Percentiles rank a stretch among this genome's conserved stretches.
Evolutionary conservation across 2,888 invertebrate genomes (phyloP).

Genomic region (Nomada flava): DNA sequence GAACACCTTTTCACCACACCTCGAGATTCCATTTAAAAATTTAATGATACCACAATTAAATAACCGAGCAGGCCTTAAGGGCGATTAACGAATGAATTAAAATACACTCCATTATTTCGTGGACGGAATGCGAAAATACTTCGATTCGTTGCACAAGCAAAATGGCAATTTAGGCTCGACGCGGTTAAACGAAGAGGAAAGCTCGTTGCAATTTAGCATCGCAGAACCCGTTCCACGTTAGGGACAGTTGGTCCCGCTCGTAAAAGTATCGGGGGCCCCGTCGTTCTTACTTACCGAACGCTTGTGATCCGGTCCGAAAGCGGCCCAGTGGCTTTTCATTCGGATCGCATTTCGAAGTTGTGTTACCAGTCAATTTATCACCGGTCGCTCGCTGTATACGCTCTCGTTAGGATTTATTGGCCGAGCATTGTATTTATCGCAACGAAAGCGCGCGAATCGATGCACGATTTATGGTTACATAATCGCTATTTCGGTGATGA

Average conservation of each 20-base stretch:
- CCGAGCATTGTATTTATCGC: constrained; percentile 35
- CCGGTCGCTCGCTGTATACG: constrained; percentile 21
- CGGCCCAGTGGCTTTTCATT: constrained; percentile 40
- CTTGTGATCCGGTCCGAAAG: constrained; percentile 11
- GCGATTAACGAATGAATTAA: too few relatives aligned
- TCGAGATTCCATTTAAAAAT: too few relatives aligned
- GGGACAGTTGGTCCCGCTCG: constrained; percentile 19
- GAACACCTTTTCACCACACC: too few relatives aligned
- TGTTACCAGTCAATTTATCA: constrained; percentile 60
- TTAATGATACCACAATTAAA: too few relatives aligned
- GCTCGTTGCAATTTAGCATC: constrained; percentile 15
- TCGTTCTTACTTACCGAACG: constrained; percentile 24
- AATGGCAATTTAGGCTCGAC: constrained; percentile 14
- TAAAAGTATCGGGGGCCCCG: constrained; percentile 24
- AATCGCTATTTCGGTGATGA: constrained; percentile 47
- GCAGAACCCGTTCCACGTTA: constrained; percentile 33
- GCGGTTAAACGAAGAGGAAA: neutral
- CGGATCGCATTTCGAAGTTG: constrained; percentile 47
- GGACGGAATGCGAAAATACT: neutral
- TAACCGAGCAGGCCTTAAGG: too few relatives aligned
- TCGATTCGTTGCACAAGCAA: constrained; percentile 16
- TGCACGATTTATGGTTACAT: constrained; percentile 47
- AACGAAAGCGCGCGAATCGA: constrained; percentile 38
- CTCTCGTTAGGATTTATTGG: constrained; percentile 46
- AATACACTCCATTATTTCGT: too few relatives aligned